Base-by-base conservation (phyloP, 2,797 vertebrate species). In the Labroides dimidiatus region DNA sequence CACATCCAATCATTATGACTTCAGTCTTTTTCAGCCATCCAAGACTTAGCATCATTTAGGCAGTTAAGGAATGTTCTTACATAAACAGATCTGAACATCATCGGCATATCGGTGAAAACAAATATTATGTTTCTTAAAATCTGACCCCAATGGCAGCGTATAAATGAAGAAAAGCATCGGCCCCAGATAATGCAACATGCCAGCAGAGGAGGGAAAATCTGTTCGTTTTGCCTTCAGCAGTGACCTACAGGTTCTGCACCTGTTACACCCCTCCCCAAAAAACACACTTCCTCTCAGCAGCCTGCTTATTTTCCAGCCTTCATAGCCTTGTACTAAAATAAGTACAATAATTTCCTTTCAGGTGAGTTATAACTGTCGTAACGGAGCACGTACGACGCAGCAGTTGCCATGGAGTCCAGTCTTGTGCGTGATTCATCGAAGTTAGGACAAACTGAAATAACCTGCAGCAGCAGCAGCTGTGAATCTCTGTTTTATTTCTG, bases 401-500 rank as follows among this genome's bases (percentile, higher is more conserved):
- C 21, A 5, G 83, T 87, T 87, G 81, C 80, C 79, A 87, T 84
- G 83, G 80, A 48, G 69, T 66, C 64, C 49, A 43, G 72, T 59
- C 69, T 44, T 55, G 37, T 48, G 49, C 5, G 50, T 75, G 72
- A 76, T 58, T 81, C 84, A 77, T 72, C 62, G 61, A 66, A 71
- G 54, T 57, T 53, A 51, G 61, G 63, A 50, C 0, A 3, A 64
- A 73, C 45, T 76, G 53, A 80, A 88, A 75, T 63, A 80, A 56
- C 64, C 67, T 41, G 52, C 6, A 24, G 23, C 60, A 7, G 65
- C 42, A 52, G 52, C 6, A 24, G 23, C 60, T 64, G 59, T 39
- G 58, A 15, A 58, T 57, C 48, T 43, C 12, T 20, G 21, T 61
- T 23, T 53, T 41, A 14, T 23, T 33, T 48, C 19, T 21, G 44